Conservation (phyloP, 1,140 invertebrate species). For the Diploscapter pachys region DNA sequence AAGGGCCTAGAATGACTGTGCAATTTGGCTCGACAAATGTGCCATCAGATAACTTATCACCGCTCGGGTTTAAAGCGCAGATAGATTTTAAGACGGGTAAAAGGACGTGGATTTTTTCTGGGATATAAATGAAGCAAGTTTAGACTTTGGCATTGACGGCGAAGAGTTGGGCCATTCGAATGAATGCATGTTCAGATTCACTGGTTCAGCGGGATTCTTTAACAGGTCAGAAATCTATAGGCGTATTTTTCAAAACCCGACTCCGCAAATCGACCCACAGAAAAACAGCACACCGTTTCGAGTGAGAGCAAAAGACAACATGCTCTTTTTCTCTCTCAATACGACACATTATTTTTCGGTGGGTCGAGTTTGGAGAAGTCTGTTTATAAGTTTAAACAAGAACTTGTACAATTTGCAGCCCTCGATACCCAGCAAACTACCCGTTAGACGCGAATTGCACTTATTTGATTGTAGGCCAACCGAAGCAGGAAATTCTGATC, state of each 20-base stretch:
- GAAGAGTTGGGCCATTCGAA: slow-evolving; percentile 52
- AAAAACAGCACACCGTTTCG: too few species aligned
- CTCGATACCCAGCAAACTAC: slow-evolving; percentile 56
- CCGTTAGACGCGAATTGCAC: slow-evolving; percentile 55
- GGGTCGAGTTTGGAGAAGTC: too few species aligned
- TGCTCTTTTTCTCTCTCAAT: too few species aligned
- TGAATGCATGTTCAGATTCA: slow-evolving; percentile 51
- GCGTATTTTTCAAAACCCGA: too few species aligned
- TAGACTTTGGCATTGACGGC: slow-evolving; percentile 55
- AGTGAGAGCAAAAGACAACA: too few species aligned
- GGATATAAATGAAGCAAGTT: too few species aligned
- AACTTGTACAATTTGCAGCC: slow-evolving; percentile 11
- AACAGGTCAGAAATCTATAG: slow-evolving; percentile 30
- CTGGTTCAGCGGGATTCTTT: slow-evolving; percentile 44
- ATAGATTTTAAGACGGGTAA: slow-evolving; percentile 52
- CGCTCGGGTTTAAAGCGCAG: slow-evolving; percentile 47
- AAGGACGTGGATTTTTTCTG: too few species aligned
- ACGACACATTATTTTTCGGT: too few species aligned
- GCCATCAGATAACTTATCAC: slow-evolving; percentile 22
- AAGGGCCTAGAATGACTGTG: slow-evolving; percentile 54
- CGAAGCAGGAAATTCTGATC: slow-evolving; percentile 48
- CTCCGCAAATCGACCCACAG: too few species aligned
- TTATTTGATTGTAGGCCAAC: slow-evolving; percentile 46
- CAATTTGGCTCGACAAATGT: slow-evolving; percentile 45
- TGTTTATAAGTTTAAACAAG: too few species aligned